Base-by-base conservation (phyloP, 2,888 invertebrate species). In the Apodemia zela region DNA sequence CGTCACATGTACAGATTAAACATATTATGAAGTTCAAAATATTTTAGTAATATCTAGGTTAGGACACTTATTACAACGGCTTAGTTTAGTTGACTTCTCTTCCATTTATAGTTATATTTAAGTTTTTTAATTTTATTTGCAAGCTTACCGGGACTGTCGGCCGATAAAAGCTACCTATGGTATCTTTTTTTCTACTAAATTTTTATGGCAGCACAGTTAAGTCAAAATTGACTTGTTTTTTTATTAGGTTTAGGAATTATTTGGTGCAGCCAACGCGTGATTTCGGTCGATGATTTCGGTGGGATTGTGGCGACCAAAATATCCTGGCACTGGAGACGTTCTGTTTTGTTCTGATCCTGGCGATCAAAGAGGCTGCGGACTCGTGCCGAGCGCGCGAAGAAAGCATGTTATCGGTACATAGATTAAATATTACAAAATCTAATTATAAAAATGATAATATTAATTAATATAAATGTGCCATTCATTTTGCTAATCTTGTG, bases 391-490 rank as follows among this genome's bases (percentile, higher is more conserved):
- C 54, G 54, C 54, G 54, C 54, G 54, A 25, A 6, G 6, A 21
- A 4, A 21, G 29, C 29, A 57, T 57, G 54, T 57, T 57, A 29
- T 57, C 54, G 54, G 54, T 57, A 57, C 84, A 87, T 88, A 89
- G 84, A 84, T 78, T 87, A 83, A 85, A 78, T 80, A 59, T 59
- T 63, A 58, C 88, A 89, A 89, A 87, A 85, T 90, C 85, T 90
- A 87, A 91, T 88, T 89, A 90, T 90, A 88, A 91, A 90, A 90
- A 89, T 88, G 87, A 90, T 91, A 90, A 90, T 92, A 85, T 86
- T 92, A 92, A 92, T 92, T 91, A 92, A 89, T 89, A 90, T 90
- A 90, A 90, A 92, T 91, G 92, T 92, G 92, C 92, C 92, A 92
- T 92, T 91, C 92, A 91, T 92, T 92, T 92, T 92, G 92, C 91